Percentiles rank a stretch among this genome's conserved stretches.
Conservation (phyloP, 2,797 vertebrate genomes). For the Syndactyla subalaris region DNA sequence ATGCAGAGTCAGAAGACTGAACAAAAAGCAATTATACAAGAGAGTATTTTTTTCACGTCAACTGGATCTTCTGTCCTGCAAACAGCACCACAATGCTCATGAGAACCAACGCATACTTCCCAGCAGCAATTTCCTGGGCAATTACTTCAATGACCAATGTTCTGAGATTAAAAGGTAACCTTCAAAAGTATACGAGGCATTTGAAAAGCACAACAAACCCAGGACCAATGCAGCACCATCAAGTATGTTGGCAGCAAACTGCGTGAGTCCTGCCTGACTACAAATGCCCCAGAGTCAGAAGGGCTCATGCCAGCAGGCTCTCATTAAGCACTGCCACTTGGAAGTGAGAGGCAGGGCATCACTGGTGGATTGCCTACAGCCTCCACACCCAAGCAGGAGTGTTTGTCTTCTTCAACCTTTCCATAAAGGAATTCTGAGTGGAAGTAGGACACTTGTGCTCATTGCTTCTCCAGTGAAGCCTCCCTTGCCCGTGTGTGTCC, state of each 20-base stretch:
- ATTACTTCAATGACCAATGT: not conserved
- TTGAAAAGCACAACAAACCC: not conserved
- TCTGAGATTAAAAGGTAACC: not conserved
- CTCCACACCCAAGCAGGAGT: rapidly evolving
- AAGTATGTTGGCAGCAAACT: not conserved
- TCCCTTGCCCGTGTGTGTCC: rapidly evolving
- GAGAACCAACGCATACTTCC: not conserved
- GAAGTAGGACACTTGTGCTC: not conserved
- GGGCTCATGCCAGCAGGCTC: not conserved
- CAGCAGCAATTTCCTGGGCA: not conserved
- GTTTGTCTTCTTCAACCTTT: not conserved
- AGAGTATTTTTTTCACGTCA: not conserved
- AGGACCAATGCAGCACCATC: not conserved
- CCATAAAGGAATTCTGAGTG: not conserved
- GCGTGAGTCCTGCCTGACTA: not conserved
- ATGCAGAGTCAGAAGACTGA: not conserved
- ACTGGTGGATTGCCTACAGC: not conserved
- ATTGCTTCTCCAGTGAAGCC: not conserved
- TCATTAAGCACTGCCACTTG: not conserved
- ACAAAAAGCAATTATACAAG: not conserved
- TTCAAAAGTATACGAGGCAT: not conserved
- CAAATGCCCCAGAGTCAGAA: not conserved
- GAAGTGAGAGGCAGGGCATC: not conserved
- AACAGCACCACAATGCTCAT: not conserved
- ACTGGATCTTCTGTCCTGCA: not conserved